A percentile compares a stretch with the other conserved stretches of the same genome.
These are phyloP conservation scores for Lochmaea crataegi DNA, from an alignment of 2,888 invertebrate genomes.

Conservation along the genomic window DNA sequence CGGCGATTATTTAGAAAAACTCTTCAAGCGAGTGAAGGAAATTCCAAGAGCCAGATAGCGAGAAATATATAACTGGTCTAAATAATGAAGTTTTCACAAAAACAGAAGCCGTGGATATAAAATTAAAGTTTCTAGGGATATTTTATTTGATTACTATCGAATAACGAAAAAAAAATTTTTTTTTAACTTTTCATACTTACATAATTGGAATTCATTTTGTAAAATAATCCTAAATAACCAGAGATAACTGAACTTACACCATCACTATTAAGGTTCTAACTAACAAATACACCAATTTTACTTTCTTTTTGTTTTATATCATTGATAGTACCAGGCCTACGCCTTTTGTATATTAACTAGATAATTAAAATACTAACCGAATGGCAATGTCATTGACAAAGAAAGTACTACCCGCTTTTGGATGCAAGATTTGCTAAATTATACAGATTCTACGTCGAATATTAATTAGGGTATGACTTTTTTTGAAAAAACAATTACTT, in stretches of 20 bases:
- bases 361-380: constrained; percentile 53
- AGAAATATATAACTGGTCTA: no score
- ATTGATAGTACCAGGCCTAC: constrained; percentile 51
- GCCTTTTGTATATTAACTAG: constrained; percentile 59
- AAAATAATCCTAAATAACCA: constrained; percentile 24
- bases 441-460: constrained; percentile 34
- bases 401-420: constrained; percentile 58
- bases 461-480: constrained; percentile 27
- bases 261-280: constrained; percentile 50
- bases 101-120: no score
- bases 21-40: no score
- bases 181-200: constrained; percentile 36
- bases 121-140: no score
- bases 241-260: constrained; percentile 45
- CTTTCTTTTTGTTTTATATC: constrained; percentile 62
- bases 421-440: constrained; percentile 51
- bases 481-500: constrained; percentile 29
- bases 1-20: no score
- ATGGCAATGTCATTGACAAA: constrained; percentile 54
- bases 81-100: no score
- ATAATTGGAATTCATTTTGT: constrained; percentile 43
- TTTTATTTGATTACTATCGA: no score
- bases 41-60: no score
- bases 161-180: no score
- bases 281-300: constrained; percentile 55